Evolutionary conservation across 1,140 invertebrate species (phyloP), one percentile per base, ranked within the genome.

Genomic region (Prorops nasuta): DNA sequence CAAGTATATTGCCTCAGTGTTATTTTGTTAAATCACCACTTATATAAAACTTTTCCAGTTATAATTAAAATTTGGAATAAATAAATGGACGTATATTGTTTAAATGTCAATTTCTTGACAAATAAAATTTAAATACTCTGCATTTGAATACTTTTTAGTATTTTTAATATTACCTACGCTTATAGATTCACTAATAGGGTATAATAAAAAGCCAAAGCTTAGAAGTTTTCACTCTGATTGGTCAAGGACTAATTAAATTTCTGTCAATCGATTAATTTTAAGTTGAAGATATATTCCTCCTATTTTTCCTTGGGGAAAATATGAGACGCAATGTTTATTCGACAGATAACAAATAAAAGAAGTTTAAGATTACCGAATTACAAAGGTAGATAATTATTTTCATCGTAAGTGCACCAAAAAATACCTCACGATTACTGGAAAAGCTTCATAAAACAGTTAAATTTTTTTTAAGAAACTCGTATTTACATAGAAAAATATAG

Each of bases 401-500:
- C n/a, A n/a, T n/a, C n/a, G n/a, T n/a, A n/a, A n/a, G n/a, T n/a
- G n/a, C n/a, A n/a, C n/a, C n/a, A n/a, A n/a, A n/a, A n/a, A n/a
- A n/a, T n/a, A n/a, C n/a, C n/a, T n/a, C n/a, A n/a, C n/a, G n/a
- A n/a, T n/a, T n/a, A n/a, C n/a, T n/a, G n/a, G n/a, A n/a, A n/a
- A n/a, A n/a, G n/a, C n/a, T n/a, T n/a, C n/a, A n/a, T n/a, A n/a
- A n/a, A n/a, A n/a, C n/a, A n/a, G n/a, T n/a, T n/a, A 21, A 34
- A 43, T 42, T 28, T 50, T 37, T 45, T 48, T 37, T 40, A 18
- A 3, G 32, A 31, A 37, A 2, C 8, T 38, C 37, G 46, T 44
- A 39, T 38, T 24, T 14, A 28, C n/a, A 37, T 60, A 49, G 40
- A 43, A 54, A 62, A 57, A 57, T 48, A 53, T 53, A 49, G n/a